A percentile compares a stretch with the other conserved stretches of the same genome.
Conservation (phyloP, 2,888 invertebrate species). For the Leucania comma region DNA sequence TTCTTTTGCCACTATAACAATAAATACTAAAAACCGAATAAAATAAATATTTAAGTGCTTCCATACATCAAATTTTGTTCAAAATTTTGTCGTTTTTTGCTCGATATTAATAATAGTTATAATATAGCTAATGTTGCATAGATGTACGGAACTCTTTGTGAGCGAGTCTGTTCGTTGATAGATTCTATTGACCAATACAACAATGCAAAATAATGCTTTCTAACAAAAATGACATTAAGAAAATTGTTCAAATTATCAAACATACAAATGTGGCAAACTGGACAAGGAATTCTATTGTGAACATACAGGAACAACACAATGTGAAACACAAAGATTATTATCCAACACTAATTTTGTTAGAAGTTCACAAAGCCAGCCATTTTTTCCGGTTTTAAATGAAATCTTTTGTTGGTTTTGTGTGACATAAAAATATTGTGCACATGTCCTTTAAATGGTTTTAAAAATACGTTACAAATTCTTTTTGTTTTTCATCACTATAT, state of each 20-base stretch:
- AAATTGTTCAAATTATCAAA: no score
- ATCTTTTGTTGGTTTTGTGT: not conserved
- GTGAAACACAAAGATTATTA: conserved; percentile 9
- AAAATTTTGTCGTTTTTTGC: no score
- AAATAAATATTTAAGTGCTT: no score
- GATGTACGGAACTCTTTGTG: no score
- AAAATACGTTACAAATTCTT: not conserved
- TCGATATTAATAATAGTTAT: no score
- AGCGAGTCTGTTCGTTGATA: not conserved
- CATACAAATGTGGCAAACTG: not conserved
- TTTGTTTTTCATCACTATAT: no score
- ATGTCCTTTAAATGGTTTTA: not conserved
- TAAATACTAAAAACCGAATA: no score
- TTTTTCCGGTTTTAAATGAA: conserved; percentile 7
- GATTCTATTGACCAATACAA: not conserved
- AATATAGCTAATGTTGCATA: no score
- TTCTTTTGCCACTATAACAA: no score
- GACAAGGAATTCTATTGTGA: not conserved
- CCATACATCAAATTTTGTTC: no score
- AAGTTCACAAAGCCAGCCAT: conserved; percentile 13
- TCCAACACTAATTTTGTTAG: conserved; percentile 11
- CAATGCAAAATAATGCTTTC: not conserved
- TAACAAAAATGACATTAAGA: no score
- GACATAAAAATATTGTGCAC: not conserved
- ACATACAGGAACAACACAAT: not conserved